A percentile compares a stretch with the other conserved stretches of the same genome.
Evolutionary conservation across 2,113 vertebrate genomes (phyloP).

Genomic region (Motacilla tschutschensis): DNA sequence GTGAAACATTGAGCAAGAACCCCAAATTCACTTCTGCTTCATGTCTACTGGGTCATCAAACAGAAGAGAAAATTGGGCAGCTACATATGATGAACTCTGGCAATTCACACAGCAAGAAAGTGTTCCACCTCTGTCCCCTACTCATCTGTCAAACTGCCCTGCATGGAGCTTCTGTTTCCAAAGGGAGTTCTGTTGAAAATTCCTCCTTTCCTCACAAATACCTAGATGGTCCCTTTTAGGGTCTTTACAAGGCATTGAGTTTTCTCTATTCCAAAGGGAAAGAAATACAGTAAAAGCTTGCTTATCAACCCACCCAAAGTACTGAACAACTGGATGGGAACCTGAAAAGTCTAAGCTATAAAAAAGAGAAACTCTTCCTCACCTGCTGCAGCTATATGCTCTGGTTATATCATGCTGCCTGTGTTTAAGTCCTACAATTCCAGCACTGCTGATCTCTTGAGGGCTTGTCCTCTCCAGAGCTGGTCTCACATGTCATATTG

Average conservation of each 20-base stretch:
- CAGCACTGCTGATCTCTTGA: not conserved
- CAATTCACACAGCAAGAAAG: not conserved
- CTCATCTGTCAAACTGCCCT: not conserved
- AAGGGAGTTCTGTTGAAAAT: not conserved
- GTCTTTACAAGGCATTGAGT: not conserved
- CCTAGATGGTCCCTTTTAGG: not conserved
- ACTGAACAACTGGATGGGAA: not conserved
- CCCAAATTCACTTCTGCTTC: not conserved
- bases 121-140: not conserved
- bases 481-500: not conserved
- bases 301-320: not conserved
- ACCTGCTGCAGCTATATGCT: not conserved
- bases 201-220: not conserved
- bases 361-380: not conserved
- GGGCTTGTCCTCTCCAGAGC: not conserved
- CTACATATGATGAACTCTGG: not conserved
- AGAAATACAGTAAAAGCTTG: not conserved
- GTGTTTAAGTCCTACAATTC: not conserved
- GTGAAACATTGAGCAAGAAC: not conserved
- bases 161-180: not conserved
- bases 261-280: not conserved
- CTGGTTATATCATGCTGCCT: not conserved
- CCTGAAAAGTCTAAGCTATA: not conserved
- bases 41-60: not conserved
- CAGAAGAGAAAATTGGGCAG: not conserved